phyloP scores from a whole-genome alignment of 2,888 invertebrate species.

The Pandemis heparana region DNA sequence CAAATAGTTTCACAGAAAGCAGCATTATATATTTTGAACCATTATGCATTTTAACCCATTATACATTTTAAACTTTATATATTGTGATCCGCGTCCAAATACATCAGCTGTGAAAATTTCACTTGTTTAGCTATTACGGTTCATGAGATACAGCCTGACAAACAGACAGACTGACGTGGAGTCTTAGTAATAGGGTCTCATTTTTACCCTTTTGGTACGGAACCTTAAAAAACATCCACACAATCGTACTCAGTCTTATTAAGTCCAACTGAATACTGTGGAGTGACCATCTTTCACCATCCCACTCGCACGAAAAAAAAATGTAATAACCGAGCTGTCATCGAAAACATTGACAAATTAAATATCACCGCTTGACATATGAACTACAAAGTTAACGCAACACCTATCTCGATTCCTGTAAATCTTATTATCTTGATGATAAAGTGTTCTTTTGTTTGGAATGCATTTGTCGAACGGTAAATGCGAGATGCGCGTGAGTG shows the following conservation, averaged over 20 bases:
- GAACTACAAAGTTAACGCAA: constrained; percentile 47
- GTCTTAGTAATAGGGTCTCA: too few species aligned
- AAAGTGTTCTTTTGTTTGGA: constrained; percentile 43
- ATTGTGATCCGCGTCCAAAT: too few species aligned
- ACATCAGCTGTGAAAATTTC: too few species aligned
- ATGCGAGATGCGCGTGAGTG: constrained; percentile 52
- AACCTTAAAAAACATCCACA: too few species aligned
- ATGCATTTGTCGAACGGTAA: constrained; percentile 42
- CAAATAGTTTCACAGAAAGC: too few species aligned
- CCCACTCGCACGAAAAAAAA: constrained; percentile 55
- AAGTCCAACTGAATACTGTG: constrained; percentile 54
- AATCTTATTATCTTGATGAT: constrained; percentile 19
- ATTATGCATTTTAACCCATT: too few species aligned
- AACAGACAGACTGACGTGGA: too few species aligned
- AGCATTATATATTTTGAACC: too few species aligned
- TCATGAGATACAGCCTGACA: too few species aligned
- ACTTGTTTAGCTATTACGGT: too few species aligned
- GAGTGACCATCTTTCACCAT: constrained; percentile 61
- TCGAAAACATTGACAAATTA: constrained; percentile 82
- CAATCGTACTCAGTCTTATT: constrained; percentile 43
- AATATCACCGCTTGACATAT: constrained; percentile 66
- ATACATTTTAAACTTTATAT: too few species aligned
- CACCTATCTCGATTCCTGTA: constrained; percentile 35
- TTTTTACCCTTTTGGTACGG: too few species aligned
- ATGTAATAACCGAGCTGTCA: constrained; percentile 77